Conservation (phyloP, 2,888 invertebrate genomes). For the Drosophila colorata region DNA sequence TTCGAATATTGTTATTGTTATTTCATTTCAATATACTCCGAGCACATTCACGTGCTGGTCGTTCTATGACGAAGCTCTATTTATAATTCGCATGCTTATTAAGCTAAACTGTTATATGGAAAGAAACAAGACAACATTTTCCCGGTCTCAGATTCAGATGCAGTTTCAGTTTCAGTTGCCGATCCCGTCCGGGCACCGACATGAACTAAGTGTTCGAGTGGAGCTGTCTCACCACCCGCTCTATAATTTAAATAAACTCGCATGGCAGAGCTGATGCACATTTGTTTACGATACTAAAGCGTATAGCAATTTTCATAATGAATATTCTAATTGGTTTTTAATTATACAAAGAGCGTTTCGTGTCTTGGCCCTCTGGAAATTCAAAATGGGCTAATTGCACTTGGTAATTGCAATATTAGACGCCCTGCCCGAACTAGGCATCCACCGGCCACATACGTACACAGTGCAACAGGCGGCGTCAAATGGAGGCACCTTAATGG, state of each 20-base stretch:
- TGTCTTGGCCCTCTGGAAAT: slow-evolving; percentile 41
- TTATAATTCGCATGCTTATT: slow-evolving; percentile 41
- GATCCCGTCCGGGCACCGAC: not conserved
- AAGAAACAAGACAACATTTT: slow-evolving; percentile 23
- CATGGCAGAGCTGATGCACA: slow-evolving; percentile 58
- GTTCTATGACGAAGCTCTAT: slow-evolving; percentile 34
- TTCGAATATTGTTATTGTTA: slow-evolving; percentile 7
- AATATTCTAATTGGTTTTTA: slow-evolving; percentile 78
- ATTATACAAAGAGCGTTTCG: slow-evolving; percentile 66
- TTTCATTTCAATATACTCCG: slow-evolving; percentile 3
- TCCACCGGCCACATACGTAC: not conserved
- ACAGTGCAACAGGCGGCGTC: slow-evolving; percentile 46
- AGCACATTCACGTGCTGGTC: slow-evolving; percentile 40
- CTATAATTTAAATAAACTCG: slow-evolving; percentile 55
- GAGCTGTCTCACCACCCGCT: slow-evolving; percentile 34
- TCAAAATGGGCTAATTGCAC: slow-evolving; percentile 74
- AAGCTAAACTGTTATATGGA: slow-evolving; percentile 33
- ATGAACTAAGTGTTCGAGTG: slow-evolving; percentile 11
- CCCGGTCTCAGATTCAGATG: slow-evolving; percentile 3
- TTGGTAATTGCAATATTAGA: slow-evolving; percentile 76
- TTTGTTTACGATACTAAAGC: slow-evolving; percentile 48
- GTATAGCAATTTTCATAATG: slow-evolving; percentile 71
- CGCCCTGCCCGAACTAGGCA: slow-evolving; percentile 52
- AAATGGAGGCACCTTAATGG: slow-evolving; percentile 46
- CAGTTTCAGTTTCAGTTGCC: slow-evolving; percentile 8